Evolutionary conservation across 2,797 vertebrate genomes (phyloP), one percentile per base, ranked within the genome.

Genomic region (Sphenopsis melanotis): DNA sequence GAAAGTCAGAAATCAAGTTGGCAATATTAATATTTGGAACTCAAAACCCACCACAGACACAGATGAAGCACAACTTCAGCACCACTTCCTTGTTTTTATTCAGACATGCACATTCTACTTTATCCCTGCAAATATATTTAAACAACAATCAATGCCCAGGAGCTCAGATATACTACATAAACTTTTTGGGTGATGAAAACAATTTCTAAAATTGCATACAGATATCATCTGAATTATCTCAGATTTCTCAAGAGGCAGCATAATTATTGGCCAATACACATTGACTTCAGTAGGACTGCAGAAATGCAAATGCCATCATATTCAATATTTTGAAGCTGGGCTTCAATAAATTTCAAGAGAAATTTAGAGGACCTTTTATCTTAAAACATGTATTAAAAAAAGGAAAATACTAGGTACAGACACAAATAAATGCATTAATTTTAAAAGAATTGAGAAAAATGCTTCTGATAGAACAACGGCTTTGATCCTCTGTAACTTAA

Each of bases 1-100:
- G 97, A 74, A 98, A 98, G 69, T 82, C 72, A 95, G 79, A 94
- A 85, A 92, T 37, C 42, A 91, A 79, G 50, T 57, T 63, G 11
- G 4, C 41, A 72, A 70, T 71, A 77, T 94, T 49, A 88, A 26
- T 80, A 79, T 59, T 52, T 91, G 77, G 19, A 88, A 89, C 34
- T 15, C 21, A 41, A 94, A 83, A 14, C 11, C 36, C 47, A 79
- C 15, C 65, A 80, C 36, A 84, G 60, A 81, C 27, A 55, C 26
- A 92, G 9, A 37, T n/a, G 30, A 86, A 76, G 34, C 20, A 49
- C 42, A 80, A 21, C 26, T 61, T 65, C 55, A 93, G 39, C 63
- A 92, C 3, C 41, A n/a, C 46, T 46, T 41, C 4, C 24, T 68
- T 80, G 24, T 21, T 69, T 71, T 77, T 23, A 66, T 56, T 70